A percentile compares a stretch with the other conserved stretches of the same genome.
These are phyloP conservation scores for Rissa tridactyla DNA, from an alignment of 2,113 vertebrate genomes.

Conservation along the genomic window DNA sequence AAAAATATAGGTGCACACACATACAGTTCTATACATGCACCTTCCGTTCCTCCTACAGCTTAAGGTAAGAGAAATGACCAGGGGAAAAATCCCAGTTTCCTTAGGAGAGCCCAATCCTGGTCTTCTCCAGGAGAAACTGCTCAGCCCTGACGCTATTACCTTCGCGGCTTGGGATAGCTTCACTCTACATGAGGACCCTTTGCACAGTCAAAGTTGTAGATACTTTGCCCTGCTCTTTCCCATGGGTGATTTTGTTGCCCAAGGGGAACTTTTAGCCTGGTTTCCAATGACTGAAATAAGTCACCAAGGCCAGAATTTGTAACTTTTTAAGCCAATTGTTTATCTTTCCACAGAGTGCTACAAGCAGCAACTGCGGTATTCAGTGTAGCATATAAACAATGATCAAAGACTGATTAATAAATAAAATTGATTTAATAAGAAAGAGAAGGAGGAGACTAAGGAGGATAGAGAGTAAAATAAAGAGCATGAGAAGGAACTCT, in stretches of 20 bases:
- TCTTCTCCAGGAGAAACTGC: background rate
- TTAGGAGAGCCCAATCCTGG: rapidly evolving
- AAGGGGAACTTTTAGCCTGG: rapidly evolving
- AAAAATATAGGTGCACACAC: background rate
- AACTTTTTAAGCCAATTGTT: background rate
- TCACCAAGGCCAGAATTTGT: background rate
- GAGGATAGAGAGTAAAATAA: background rate
- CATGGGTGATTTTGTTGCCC: background rate
- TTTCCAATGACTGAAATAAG: background rate
- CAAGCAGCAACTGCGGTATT: background rate
- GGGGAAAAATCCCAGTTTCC: background rate
- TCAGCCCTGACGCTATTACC: background rate
- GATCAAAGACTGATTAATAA: background rate
- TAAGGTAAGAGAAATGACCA: background rate
- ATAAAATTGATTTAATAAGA: background rate
- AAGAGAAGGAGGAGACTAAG: background rate
- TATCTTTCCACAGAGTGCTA: background rate
- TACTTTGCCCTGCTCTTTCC: background rate
- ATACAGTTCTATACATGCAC: rapidly evolving
- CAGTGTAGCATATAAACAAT: background rate
- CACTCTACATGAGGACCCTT: background rate
- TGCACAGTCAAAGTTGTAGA: background rate
- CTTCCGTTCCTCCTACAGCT: background rate
- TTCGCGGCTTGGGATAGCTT: background rate
- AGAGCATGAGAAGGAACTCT: background rate